phyloP scores from a whole-genome alignment of 2,113 vertebrate species.

The Megaleporinus macrocephalus region DNA sequence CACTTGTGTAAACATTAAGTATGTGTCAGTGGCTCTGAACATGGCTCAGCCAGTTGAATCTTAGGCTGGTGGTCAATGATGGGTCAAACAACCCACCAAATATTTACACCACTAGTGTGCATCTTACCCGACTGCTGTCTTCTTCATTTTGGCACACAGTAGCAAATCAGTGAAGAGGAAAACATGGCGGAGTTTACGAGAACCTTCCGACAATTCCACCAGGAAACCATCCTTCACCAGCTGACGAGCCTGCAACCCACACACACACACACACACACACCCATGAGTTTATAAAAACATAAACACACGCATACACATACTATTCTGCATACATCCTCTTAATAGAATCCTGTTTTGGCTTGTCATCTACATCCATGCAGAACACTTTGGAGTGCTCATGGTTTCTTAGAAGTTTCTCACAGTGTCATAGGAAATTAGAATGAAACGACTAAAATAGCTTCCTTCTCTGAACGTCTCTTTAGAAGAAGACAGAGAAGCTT shows the following conservation, averaged over 20 bases:
- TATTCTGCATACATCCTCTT: neutral
- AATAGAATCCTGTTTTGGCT: no score
- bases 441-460: slow-evolving; percentile 8
- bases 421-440: neutral
- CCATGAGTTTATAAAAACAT: neutral
- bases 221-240: slow-evolving; percentile 97
- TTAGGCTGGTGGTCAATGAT: no score
- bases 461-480: neutral
- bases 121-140: slow-evolving; percentile 88
- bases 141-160: slow-evolving; percentile 98
- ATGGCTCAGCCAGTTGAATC: no score
- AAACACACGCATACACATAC: neutral
- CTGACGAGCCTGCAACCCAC: slow-evolving; percentile 85
- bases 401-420: neutral
- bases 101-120: neutral
- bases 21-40: no score
- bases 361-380: no score
- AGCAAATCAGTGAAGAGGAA: slow-evolving; percentile 98
- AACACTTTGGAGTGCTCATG: neutral
- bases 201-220: slow-evolving; percentile 94
- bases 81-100: no score
- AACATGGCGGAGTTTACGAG: slow-evolving; percentile 95
- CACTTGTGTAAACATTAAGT: no score
- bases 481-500: neutral
- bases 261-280: slow-evolving; percentile 25